Percentiles rank a stretch among this genome's conserved stretches.
phyloP scores from a whole-genome alignment of 2,113 vertebrate genomes.

The Leucoraja erinaceus region DNA sequence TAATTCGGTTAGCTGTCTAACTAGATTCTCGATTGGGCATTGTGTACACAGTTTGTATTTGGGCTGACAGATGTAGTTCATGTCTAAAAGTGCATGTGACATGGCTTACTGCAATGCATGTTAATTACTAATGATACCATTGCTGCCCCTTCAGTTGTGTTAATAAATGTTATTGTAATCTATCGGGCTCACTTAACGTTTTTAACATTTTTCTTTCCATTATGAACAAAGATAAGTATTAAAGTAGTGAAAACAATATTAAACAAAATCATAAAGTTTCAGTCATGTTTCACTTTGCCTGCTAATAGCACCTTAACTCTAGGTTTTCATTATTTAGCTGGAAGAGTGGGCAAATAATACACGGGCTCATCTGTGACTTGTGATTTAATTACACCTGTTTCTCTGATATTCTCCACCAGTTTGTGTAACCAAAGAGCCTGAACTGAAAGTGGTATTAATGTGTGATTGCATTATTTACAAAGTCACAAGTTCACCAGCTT shows the following conservation, averaged over 20 bases:
- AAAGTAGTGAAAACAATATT: neutral
- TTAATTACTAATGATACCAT: conserved; percentile 51
- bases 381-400: conserved; percentile 32
- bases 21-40: conserved; percentile 57
- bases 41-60: conserved; percentile 50
- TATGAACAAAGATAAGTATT: neutral
- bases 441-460: conserved; percentile 10
- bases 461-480: conserved; percentile 24
- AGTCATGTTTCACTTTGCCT: neutral
- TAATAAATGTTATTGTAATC: conserved; percentile 15
- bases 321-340: neutral
- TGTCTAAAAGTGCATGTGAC: conserved; percentile 58
- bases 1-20: conserved; percentile 72
- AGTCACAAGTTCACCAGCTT: conserved; percentile 3
- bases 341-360: conserved; percentile 10
- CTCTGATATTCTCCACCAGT: neutral
- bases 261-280: neutral
- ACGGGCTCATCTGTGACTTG: conserved; percentile 23
- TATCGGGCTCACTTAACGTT: neutral
- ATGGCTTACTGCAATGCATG: conserved; percentile 51
- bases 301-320: neutral
- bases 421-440: neutral
- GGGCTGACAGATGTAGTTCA: conserved; percentile 64
- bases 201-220: neutral
- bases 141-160: conserved; percentile 38